Percentiles rank a stretch among this genome's conserved stretches.
Conservation (phyloP, 2,797 vertebrate genomes). For the Propithecus perrieri region DNA sequence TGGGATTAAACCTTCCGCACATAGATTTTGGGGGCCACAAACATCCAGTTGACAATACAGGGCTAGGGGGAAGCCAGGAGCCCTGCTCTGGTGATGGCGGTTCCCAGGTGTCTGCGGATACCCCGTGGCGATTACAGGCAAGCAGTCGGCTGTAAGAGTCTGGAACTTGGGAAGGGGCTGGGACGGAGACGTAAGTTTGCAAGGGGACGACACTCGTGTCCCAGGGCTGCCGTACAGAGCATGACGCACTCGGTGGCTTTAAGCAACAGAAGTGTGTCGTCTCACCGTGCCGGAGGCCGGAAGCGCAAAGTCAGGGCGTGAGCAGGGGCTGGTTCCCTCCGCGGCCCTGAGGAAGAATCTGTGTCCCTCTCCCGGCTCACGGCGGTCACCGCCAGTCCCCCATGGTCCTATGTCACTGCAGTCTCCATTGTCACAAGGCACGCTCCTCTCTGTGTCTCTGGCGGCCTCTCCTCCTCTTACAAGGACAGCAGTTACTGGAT, state of each 20-base stretch:
- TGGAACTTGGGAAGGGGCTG: background rate
- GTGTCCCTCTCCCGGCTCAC: background rate
- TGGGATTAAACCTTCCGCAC: background rate
- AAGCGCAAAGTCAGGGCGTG: background rate
- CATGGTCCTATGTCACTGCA: accelerated
- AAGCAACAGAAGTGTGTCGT: background rate
- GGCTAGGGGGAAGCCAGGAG: background rate
- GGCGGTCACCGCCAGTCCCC: too few relatives aligned
- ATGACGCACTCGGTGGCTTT: background rate
- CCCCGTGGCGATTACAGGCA: too few relatives aligned
- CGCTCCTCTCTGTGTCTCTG: background rate
- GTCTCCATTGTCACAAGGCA: background rate
- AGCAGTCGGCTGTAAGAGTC: background rate
- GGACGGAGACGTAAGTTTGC: background rate
- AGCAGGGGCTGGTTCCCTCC: background rate
- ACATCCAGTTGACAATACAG: background rate
- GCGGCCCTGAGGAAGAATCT: background rate
- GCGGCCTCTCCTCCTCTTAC: background rate
- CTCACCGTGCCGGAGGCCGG: background rate
- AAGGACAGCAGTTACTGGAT: background rate
- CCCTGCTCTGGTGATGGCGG: too few relatives aligned
- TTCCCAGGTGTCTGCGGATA: background rate
- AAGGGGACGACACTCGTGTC: background rate
- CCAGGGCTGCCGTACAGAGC: too few relatives aligned
- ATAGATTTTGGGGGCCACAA: background rate